These are phyloP conservation scores for Reticulitermes lucifugus DNA, from an alignment of 2,888 invertebrate genomes.

Conservation along the genomic window DNA sequence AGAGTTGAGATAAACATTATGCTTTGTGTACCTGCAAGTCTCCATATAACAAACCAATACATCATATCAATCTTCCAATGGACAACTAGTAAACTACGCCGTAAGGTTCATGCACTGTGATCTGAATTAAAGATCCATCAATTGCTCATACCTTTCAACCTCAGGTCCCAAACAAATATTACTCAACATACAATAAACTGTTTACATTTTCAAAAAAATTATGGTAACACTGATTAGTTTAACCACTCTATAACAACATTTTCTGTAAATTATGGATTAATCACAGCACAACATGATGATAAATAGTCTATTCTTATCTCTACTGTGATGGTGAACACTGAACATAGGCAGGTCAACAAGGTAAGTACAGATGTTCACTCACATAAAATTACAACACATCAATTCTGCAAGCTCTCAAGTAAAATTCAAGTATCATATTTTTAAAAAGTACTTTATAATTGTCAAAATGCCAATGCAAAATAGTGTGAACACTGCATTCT, in stretches of 20 bases:
- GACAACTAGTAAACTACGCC: neutral
- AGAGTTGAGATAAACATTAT: no score
- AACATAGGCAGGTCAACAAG: neutral
- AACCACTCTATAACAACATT: conserved; percentile 16
- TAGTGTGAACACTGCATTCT: neutral
- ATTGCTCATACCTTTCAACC: neutral
- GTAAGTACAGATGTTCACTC: neutral
- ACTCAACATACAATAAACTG: conserved; percentile 27
- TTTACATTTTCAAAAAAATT: conserved; percentile 11
- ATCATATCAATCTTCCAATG: neutral
- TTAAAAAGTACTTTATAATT: neutral
- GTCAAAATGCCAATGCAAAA: neutral
- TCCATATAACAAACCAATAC: neutral
- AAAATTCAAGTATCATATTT: neutral
- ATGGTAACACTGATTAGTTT: conserved; percentile 27
- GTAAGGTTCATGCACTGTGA: neutral
- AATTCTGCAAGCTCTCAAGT: neutral
- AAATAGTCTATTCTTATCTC: neutral
- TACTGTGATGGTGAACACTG: neutral
- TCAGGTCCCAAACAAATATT: conserved; percentile 17
- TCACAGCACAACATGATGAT: conserved; percentile 43
- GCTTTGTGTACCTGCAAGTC: neutral
- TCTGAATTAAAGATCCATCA: neutral
- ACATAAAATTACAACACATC: neutral
- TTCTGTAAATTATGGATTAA: conserved; percentile 35